Percentiles rank a stretch among this genome's conserved stretches.
phyloP scores from a whole-genome alignment of 1,140 invertebrate species.

The Plodia interpunctella region DNA sequence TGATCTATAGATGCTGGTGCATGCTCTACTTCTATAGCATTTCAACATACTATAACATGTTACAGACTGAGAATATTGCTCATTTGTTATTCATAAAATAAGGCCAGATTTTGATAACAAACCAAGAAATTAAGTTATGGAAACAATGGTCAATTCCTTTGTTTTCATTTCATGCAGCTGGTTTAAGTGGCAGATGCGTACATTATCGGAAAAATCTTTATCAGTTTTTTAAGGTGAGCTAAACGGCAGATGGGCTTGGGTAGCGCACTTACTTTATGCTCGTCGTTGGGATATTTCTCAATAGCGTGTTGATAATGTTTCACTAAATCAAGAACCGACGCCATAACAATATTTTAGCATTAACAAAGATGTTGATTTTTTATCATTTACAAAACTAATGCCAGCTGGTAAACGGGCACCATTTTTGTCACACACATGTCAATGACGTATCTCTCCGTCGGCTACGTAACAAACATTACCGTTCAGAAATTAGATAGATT shows the following conservation, averaged over 20 bases:
- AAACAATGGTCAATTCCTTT: constrained; percentile 5
- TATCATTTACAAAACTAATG: constrained; percentile 49
- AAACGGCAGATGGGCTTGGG: constrained; percentile 14
- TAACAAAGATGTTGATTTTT: constrained; percentile 38
- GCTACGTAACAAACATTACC: not conserved
- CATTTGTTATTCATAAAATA: no score
- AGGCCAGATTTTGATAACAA: no score
- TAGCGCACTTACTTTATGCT: constrained; percentile 77
- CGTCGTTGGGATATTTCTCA: constrained; percentile 79
- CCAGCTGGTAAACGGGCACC: constrained; percentile 72
- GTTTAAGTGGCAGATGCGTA: not conserved
- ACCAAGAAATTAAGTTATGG: no score
- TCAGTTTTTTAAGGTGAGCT: not conserved
- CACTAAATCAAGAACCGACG: constrained; percentile 67
- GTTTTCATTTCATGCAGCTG: not conserved
- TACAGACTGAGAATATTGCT: no score
- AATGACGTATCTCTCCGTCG: constrained; percentile 27
- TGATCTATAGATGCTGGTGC: no score
- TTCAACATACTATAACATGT: no score
- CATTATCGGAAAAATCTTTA: not conserved
- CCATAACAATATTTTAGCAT: constrained; percentile 50
- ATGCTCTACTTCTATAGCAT: no score
- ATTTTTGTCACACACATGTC: constrained; percentile 63
- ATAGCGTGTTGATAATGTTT: constrained; percentile 82
- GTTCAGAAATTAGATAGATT: not conserved